Base-by-base conservation (phyloP, 2,113 vertebrate species). In the Myxocyprinus asiaticus region DNA sequence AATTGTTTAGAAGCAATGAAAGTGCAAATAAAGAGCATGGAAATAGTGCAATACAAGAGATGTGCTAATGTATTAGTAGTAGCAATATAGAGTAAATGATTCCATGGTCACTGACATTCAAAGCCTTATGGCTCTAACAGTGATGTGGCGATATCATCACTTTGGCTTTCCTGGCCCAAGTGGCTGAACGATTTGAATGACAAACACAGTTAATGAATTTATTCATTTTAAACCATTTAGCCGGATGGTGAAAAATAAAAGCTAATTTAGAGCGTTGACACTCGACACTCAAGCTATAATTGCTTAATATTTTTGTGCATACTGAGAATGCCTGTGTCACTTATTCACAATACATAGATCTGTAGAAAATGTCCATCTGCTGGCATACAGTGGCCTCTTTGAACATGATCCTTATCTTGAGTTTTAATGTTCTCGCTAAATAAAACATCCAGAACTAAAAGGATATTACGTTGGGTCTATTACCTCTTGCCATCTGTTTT, bases 201-300 rank as follows among this genome's bases (percentile, higher is more conserved):
- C 64, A 81, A 59, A 59, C 71, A 76, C 33, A 44, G 55, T 66
- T 79, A 53, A 81, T 59, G 55, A 75, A 81, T 79, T 75, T 75
- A 79, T 67, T 63, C 65, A 75, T 70, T 67, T 79, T 82, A 78
- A 78, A 78, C 53, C 63, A 82, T 78, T 78, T 78, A 74, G 69
- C 50, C 47, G 15, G 55, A 68, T 67, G 66, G 53, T 75, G 64
- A 76, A 76, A 69, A 77, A 33, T 1, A 33, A 33, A 74, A 82
- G 65, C 72, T 48, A n/a, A 63, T 76, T 79, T 76, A 71, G 51
- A 69, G 22, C 22, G 22, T 76, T 6, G 50, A 69, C 6, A 61
- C 63, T 76, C 44, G 43, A 56, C 61, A 79, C 45, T 80, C 66
- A 59, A 61, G 58, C 44, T 59, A 7, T 59, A 76, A 71, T 56